Conservation (phyloP, 2,113 vertebrate species). For the Pavo muticus region DNA sequence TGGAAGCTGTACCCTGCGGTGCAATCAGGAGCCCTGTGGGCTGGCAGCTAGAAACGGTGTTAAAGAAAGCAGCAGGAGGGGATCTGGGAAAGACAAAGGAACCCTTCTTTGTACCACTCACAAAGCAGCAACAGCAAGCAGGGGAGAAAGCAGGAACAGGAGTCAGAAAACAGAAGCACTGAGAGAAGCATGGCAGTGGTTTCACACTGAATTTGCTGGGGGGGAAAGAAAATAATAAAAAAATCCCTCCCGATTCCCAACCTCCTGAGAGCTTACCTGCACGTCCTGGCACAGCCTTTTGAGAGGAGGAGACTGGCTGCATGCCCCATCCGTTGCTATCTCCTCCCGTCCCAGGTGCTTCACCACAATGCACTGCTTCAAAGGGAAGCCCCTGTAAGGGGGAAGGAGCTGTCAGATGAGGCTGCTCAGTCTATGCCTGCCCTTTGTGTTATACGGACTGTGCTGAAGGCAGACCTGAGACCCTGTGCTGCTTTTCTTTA, state of each 20-base stretch:
- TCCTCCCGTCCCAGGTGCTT: constrained; percentile 91
- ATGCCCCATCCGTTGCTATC: constrained; percentile 39
- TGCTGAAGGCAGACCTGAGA: neutral
- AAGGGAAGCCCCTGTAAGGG: constrained; percentile 79
- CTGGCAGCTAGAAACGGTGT: neutral
- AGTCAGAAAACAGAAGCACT: neutral
- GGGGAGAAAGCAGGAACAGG: neutral
- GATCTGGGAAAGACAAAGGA: neutral
- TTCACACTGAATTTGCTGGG: neutral
- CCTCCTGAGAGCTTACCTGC: constrained; percentile 80
- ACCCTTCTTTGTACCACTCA: neutral
- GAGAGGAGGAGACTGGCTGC: constrained; percentile 87
- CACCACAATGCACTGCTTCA: constrained; percentile 88
- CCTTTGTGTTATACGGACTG: neutral
- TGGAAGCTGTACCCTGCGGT: neutral
- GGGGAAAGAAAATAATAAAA: neutral
- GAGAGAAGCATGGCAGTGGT: neutral
- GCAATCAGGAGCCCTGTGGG: neutral
- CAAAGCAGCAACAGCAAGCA: neutral
- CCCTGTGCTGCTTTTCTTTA: neutral
- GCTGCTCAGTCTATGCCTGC: neutral
- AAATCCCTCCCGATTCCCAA: neutral
- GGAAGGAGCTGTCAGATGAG: constrained; percentile 23
- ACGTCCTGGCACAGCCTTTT: constrained; percentile 90
- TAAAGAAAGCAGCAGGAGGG: neutral